These are phyloP conservation scores for Megalops cyprinoides DNA, from an alignment of 2,797 vertebrate species.

Conservation along the genomic window DNA sequence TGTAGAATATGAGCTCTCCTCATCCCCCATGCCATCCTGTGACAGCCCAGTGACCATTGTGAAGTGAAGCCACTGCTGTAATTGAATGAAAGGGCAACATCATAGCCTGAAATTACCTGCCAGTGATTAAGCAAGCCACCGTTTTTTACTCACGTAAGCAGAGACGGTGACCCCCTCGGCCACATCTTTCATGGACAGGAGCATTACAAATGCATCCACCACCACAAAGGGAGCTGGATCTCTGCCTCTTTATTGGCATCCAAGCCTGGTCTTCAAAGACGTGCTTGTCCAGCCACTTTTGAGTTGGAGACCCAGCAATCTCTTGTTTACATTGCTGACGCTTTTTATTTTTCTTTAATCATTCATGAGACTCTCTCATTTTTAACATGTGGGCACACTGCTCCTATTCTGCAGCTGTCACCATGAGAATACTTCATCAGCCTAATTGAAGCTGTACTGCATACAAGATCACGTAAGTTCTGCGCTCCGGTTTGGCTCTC, in stretches of 20 bases:
- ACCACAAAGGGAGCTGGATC: background rate
- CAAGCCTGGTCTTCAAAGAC: background rate
- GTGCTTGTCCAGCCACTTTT: slow-evolving; percentile 7
- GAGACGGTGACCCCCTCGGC: background rate
- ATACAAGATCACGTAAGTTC: slow-evolving; percentile 21
- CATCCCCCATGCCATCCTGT: background rate
- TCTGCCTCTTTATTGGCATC: background rate
- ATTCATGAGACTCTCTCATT: slow-evolving; percentile 27
- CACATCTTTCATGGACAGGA: background rate
- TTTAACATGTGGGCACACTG: slow-evolving; percentile 11
- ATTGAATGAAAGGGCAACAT: slow-evolving; percentile 15
- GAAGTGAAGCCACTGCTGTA: background rate
- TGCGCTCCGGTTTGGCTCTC: slow-evolving; percentile 14
- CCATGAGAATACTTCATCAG: slow-evolving; percentile 13
- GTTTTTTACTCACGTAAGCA: background rate
- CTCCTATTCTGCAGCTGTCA: slow-evolving; percentile 16
- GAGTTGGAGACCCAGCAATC: background rate
- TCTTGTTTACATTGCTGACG: slow-evolving; percentile 8
- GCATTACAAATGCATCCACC: background rate
- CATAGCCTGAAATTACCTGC: slow-evolving; percentile 4
- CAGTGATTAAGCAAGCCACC: slow-evolving; percentile 8
- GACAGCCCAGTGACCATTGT: background rate
- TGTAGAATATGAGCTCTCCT: background rate
- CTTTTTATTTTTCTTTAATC: slow-evolving; percentile 39
- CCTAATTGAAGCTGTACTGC: slow-evolving; percentile 20